A percentile compares a stretch with the other conserved stretches of the same genome.
Evolutionary conservation across 2,113 vertebrate genomes (phyloP).

Genomic region (Tiliqua scincoides): DNA sequence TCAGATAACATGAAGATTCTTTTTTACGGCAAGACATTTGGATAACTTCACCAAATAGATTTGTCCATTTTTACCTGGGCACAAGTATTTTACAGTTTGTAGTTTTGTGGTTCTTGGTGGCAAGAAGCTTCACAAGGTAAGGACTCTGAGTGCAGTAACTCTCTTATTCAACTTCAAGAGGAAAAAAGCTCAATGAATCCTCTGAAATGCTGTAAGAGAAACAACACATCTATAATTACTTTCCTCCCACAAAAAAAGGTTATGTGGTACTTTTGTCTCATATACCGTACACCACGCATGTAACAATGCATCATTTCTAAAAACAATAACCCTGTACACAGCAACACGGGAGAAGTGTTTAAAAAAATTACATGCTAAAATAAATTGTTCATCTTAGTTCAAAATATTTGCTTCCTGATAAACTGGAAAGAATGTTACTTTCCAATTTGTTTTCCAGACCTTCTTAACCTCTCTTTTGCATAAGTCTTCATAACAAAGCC

Average conservation of each 20-base stretch:
- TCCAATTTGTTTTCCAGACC: background rate
- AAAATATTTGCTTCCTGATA: background rate
- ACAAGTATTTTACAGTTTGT: background rate
- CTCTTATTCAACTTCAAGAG: background rate
- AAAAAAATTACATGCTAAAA: background rate
- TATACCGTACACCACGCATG: background rate
- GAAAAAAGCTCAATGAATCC: background rate
- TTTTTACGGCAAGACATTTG: background rate
- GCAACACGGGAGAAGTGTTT: background rate
- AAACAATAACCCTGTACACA: background rate
- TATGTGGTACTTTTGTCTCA: background rate
- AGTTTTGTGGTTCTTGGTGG: background rate
- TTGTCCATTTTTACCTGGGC: background rate
- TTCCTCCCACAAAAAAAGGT: background rate
- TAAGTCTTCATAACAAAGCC: conserved; percentile 29
- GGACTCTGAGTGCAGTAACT: background rate
- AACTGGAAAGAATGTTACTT: background rate
- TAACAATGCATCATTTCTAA: background rate
- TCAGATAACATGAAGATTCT: background rate
- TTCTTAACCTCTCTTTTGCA: background rate
- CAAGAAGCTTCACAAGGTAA: background rate
- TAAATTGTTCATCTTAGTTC: background rate
- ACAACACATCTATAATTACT: background rate
- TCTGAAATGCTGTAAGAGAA: background rate
- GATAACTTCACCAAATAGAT: background rate